phyloP scores from a whole-genome alignment of 2,888 invertebrate species.

The Agonopterix arenella region DNA sequence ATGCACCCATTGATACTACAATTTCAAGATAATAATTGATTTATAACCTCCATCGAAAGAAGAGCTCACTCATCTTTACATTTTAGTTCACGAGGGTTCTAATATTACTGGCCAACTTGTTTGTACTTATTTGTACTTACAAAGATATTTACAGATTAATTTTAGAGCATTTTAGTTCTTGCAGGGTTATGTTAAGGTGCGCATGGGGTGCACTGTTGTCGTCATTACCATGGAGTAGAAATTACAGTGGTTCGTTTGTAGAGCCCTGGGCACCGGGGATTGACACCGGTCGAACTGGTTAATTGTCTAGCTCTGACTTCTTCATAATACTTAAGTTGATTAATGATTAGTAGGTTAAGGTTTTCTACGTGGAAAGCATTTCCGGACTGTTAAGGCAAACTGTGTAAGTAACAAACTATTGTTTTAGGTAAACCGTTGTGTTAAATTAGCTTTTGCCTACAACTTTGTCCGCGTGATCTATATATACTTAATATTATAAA shows the following conservation, averaged over 20 bases:
- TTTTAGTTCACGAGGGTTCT: slow-evolving; percentile 11
- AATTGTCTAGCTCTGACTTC: slow-evolving; percentile 36
- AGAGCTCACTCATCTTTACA: slow-evolving; percentile 2
- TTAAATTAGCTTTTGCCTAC: too few relatives aligned
- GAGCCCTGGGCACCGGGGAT: slow-evolving; percentile 32
- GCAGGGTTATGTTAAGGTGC: too few relatives aligned
- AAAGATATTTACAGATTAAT: too few relatives aligned
- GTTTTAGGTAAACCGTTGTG: background rate
- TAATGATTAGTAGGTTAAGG: slow-evolving; percentile 42
- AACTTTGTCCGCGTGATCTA: too few relatives aligned
- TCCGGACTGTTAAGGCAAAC: slow-evolving; percentile 1
- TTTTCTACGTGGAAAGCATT: slow-evolving; percentile 27
- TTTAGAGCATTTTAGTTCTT: too few relatives aligned
- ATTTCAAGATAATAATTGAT: slow-evolving; percentile 28
- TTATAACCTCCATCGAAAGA: slow-evolving; percentile 12
- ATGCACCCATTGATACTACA: slow-evolving; percentile 29
- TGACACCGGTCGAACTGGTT: slow-evolving; percentile 44
- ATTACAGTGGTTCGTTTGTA: slow-evolving; percentile 20
- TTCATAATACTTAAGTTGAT: slow-evolving; percentile 35
- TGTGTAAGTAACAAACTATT: background rate
- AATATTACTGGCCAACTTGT: slow-evolving; percentile 17
- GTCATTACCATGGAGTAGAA: slow-evolving; percentile 8
- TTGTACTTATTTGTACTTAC: background rate
- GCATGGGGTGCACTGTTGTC: slow-evolving; percentile 4
- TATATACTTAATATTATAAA: too few relatives aligned